Evolutionary conservation across 2,888 invertebrate species (phyloP).

Genomic region (Dasysyrphus albostriatus): DNA sequence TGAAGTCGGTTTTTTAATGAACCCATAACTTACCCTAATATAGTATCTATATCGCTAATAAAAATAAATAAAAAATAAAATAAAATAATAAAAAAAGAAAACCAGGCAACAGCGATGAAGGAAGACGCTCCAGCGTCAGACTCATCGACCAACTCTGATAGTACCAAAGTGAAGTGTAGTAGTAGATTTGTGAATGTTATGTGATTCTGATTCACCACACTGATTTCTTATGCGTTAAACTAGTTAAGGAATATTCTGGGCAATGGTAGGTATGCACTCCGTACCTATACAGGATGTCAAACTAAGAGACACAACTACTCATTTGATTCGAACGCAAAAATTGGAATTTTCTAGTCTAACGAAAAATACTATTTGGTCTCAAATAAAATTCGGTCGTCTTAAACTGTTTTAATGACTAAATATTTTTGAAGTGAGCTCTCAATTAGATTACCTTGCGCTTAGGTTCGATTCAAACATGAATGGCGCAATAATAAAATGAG

Average conservation of each 20-base stretch:
- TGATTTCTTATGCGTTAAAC: constrained; percentile 70
- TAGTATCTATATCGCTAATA: not conserved
- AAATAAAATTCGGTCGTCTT: too few species aligned
- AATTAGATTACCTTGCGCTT: too few species aligned
- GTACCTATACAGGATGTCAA: constrained; percentile 62
- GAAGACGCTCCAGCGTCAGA: constrained; percentile 3
- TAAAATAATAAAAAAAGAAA: not conserved
- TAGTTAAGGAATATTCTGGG: constrained; percentile 63
- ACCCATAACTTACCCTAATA: not conserved
- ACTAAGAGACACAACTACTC: constrained; percentile 63
- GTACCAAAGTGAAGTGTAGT: not conserved
- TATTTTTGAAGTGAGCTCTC: too few species aligned
- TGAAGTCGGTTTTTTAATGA: not conserved
- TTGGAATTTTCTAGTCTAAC: constrained; percentile 46
- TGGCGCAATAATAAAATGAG: too few species aligned
- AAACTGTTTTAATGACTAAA: too few species aligned
- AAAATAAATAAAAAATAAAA: constrained; percentile 20
- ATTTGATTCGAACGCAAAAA: constrained; percentile 54
- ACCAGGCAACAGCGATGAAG: not conserved
- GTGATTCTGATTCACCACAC: constrained; percentile 36
- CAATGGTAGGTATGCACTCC: constrained; percentile 29
- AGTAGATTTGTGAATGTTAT: constrained; percentile 46
- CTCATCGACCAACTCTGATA: constrained; percentile 12
- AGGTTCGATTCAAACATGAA: too few species aligned
- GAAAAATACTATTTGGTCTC: too few species aligned